Evolutionary conservation across 2,888 invertebrate species (phyloP).

Genomic region (Hemicrepidius hirtus): DNA sequence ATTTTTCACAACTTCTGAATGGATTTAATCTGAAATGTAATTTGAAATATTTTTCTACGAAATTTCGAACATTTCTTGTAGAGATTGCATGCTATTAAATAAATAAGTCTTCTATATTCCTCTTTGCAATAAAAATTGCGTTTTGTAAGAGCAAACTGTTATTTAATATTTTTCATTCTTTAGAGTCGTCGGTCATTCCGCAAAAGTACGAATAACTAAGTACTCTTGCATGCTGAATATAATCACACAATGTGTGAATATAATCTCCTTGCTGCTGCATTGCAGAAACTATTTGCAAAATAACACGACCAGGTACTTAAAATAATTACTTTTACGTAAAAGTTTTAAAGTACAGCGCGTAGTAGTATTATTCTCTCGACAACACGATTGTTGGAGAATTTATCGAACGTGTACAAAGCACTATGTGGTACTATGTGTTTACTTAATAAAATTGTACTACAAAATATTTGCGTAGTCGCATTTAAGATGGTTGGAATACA

Average conservation of each 20-base stretch:
- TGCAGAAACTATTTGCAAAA: no score
- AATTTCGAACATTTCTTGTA: not conserved
- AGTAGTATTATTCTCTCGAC: not conserved
- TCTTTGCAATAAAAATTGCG: not conserved
- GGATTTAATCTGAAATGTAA: not conserved
- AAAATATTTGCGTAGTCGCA: constrained; percentile 8
- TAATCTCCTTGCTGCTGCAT: no score
- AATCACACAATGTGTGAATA: no score
- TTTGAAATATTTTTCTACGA: not conserved
- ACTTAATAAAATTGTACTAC: constrained; percentile 21
- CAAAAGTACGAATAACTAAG: not conserved
- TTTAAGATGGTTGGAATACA: not conserved
- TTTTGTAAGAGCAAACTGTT: not conserved
- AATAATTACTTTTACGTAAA: not conserved
- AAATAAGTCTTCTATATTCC: not conserved
- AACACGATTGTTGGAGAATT: not conserved
- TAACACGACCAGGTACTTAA: no score
- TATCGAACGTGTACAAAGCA: constrained; percentile 10
- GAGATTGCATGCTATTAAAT: not conserved
- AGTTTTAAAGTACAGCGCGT: not conserved
- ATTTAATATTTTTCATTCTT: constrained; percentile 3
- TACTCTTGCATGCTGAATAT: not conserved
- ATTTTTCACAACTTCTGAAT: no score
- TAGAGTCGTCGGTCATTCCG: not conserved
- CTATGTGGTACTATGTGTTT: constrained; percentile 12